Evolutionary conservation across 2,113 vertebrate genomes (phyloP).

Genomic region (Planiliza haematocheilus): DNA sequence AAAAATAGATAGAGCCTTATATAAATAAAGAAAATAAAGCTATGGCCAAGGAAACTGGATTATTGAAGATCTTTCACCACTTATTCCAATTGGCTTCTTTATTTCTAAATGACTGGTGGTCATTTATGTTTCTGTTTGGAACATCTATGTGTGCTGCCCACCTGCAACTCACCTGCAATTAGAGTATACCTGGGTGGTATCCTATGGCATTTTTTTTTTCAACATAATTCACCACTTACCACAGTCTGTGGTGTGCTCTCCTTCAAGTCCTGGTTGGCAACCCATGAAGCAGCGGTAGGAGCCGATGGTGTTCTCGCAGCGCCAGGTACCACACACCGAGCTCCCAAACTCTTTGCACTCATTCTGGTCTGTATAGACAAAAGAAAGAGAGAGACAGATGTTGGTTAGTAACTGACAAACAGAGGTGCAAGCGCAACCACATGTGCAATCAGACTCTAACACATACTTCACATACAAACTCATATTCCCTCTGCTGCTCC

Average conservation of each 20-base stretch:
- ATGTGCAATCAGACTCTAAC: slow-evolving; percentile 50
- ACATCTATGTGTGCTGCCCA: neutral
- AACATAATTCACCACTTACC: slow-evolving; percentile 72
- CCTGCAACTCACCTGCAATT: too few species aligned
- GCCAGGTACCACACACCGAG: slow-evolving; percentile 79
- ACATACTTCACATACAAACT: slow-evolving; percentile 32
- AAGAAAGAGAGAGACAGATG: slow-evolving; percentile 35
- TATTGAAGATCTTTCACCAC: too few species aligned
- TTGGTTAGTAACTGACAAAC: slow-evolving; percentile 56
- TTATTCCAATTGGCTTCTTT: neutral
- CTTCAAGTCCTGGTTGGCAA: slow-evolving; percentile 75
- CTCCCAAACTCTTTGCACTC: slow-evolving; percentile 83
- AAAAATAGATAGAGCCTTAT: neutral
- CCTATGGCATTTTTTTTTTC: too few species aligned
- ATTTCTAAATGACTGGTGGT: neutral
- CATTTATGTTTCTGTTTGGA: slow-evolving; percentile 15
- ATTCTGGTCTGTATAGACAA: slow-evolving; percentile 75
- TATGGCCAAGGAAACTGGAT: too few species aligned
- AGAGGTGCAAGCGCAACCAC: slow-evolving; percentile 55
- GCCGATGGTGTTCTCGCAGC: slow-evolving; percentile 85
- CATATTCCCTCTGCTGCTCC: slow-evolving; percentile 44
- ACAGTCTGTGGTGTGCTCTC: slow-evolving; percentile 67
- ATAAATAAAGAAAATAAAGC: neutral
- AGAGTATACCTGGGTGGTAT: too few species aligned
- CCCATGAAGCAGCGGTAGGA: slow-evolving; percentile 82